Base-by-base conservation (phyloP, 2,888 invertebrate species). In the Autographa gamma region DNA sequence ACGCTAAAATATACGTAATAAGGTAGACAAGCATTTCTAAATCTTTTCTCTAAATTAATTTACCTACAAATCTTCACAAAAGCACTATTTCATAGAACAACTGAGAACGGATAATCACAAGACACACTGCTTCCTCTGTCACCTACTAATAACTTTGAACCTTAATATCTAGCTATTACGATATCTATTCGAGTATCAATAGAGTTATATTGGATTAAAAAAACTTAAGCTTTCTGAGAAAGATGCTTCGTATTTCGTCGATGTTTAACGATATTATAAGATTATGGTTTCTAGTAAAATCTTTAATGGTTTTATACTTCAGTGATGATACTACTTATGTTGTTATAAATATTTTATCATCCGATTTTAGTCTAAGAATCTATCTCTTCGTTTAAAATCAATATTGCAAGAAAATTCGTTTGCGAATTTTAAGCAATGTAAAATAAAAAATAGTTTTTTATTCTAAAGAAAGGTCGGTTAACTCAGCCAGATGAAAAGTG, bases 221-320 rank as follows among this genome's bases (percentile, higher is more conserved):
- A 79, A 81, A 63, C 13, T 32, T 61, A 54, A 54, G 25, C 6
- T 61, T 83, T 81, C 82, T 54, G 8, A 63, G 83, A 82, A 83
- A 73, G 18, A 58, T 71, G 18, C 61, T 25, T 13, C 41, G 48
- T 38, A 70, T 32, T 64, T 31, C 64, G 71, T 60, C 74, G 71
- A 81, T 74, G 66, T 73, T 74, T 74, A 69, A 71, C 66, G 66
- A 73, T 76, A 73, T 76, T 69, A 83, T 63, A 71, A 67, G 74
- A 81, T 81, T 72, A 81, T 79, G 56, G 70, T 69, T 83, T 83
- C 83, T 69, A 34, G 74, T 81, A 60, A 80, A 78, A 74, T 63
- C 71, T 74, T 64, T 78, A 69, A 73, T 48, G 52, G 75, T 77
- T 73, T 73, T 71, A 66, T 69, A 54, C 73, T 76, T 66, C 58